phyloP scores from a whole-genome alignment of 2,113 vertebrate species.

The Heterotis niloticus region DNA sequence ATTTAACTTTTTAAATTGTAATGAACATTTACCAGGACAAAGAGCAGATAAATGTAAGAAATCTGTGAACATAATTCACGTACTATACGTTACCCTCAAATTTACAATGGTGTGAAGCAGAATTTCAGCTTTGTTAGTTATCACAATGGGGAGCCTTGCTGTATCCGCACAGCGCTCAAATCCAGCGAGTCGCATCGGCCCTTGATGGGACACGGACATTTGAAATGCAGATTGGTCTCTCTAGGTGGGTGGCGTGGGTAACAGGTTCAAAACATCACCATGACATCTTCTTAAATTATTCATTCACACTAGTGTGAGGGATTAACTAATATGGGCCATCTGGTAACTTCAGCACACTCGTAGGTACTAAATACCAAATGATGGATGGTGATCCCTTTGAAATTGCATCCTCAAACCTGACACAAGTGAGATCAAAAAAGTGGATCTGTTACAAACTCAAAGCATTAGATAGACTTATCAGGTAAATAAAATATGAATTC shows the following conservation, averaged over 20 bases:
- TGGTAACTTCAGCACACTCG: constrained; percentile 30
- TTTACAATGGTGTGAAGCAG: neutral
- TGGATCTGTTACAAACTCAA: constrained; percentile 32
- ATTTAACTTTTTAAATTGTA: too few species aligned
- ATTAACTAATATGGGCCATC: constrained; percentile 29
- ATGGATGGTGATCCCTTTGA: constrained; percentile 29
- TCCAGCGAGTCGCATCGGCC: neutral
- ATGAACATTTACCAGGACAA: too few species aligned
- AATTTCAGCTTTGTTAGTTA: neutral
- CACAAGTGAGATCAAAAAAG: constrained; percentile 30
- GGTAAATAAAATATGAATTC: constrained; percentile 37
- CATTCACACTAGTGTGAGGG: constrained; percentile 4
- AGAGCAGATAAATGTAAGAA: neutral
- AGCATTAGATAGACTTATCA: constrained; percentile 33
- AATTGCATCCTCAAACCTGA: constrained; percentile 13
- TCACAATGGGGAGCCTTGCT: neutral
- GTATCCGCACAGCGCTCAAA: neutral
- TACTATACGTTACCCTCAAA: neutral
- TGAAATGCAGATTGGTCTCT: neutral
- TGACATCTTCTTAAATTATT: constrained; percentile 21
- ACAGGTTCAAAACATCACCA: constrained; percentile 9
- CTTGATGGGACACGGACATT: neutral
- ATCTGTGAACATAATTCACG: neutral
- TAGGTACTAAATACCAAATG: constrained; percentile 28
- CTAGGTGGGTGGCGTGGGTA: constrained; percentile 3